Percentiles rank a stretch among this genome's conserved stretches.
These are phyloP conservation scores for Megalops cyprinoides DNA, from an alignment of 2,797 vertebrate genomes.

Conservation along the genomic window DNA sequence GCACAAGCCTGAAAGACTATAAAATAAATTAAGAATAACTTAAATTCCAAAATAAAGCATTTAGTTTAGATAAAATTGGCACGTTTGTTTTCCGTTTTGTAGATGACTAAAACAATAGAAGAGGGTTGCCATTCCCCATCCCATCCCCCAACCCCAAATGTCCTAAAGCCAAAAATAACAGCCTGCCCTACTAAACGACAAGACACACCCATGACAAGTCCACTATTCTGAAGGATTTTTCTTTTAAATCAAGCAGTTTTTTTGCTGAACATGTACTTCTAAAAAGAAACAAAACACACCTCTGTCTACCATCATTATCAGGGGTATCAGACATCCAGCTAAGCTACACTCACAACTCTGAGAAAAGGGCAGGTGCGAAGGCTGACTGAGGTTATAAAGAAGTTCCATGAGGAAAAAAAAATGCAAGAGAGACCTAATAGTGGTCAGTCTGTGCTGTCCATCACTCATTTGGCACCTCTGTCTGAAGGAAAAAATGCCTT, in stretches of 20 bases:
- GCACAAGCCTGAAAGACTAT: slow-evolving; percentile 3
- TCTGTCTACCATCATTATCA: slow-evolving; percentile 2
- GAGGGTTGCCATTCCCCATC: not conserved
- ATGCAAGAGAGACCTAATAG: slow-evolving; percentile 35
- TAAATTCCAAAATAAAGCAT: slow-evolving; percentile 9
- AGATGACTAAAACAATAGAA: slow-evolving; percentile 1
- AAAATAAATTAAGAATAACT: not conserved
- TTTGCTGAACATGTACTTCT: slow-evolving; percentile 14
- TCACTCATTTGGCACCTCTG: slow-evolving; percentile 38
- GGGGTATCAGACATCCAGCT: slow-evolving; percentile 39
- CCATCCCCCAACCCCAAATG: not conserved
- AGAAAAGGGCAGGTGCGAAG: slow-evolving; percentile 62
- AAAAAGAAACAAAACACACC: slow-evolving; percentile 23
- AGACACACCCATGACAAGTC: slow-evolving; percentile 6
- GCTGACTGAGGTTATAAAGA: slow-evolving; percentile 62
- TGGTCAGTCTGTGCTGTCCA: slow-evolving; percentile 50
- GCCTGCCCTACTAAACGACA: slow-evolving; percentile 15
- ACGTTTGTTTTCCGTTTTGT: not conserved
- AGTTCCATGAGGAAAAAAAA: slow-evolving; percentile 42
- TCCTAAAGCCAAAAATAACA: not conserved
- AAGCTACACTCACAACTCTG: slow-evolving; percentile 69
- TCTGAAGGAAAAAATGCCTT: slow-evolving; percentile 36
- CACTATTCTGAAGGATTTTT: not conserved
- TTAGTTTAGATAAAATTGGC: not conserved
- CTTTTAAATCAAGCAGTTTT: not conserved